These are phyloP conservation scores for Pelobates fuscus DNA, from an alignment of 2,113 vertebrate species.

Conservation along the genomic window DNA sequence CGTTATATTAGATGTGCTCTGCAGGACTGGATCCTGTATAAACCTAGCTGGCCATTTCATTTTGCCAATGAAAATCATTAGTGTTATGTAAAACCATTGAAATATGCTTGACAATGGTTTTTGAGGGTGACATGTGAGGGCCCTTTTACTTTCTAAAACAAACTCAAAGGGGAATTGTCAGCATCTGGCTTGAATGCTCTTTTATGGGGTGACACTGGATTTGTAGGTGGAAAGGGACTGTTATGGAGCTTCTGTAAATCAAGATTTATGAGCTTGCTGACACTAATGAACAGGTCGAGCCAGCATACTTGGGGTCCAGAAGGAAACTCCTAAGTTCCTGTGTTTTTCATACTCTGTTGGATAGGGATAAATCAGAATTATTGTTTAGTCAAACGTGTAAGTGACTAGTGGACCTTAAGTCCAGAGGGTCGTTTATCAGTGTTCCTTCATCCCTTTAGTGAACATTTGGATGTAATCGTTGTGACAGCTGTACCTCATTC, in stretches of 20 bases:
- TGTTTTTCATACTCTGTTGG: conserved; percentile 64
- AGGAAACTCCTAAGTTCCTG: conserved; percentile 58
- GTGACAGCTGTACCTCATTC: conserved; percentile 25
- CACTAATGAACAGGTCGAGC: conserved; percentile 60
- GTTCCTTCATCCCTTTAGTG: conserved; percentile 10
- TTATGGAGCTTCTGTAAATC: conserved; percentile 67
- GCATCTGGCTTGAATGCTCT: conserved; percentile 55
- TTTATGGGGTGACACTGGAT: conserved; percentile 67
- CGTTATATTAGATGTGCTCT: conserved; percentile 11
- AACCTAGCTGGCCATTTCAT: conserved; percentile 13
- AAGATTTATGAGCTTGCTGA: conserved; percentile 65
- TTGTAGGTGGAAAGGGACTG: conserved; percentile 68
- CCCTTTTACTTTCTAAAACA: conserved; percentile 23
- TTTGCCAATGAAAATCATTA: conserved; percentile 28
- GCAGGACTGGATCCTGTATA: conserved; percentile 12
- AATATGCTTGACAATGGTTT: conserved; percentile 12
- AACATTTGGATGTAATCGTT: conserved; percentile 34
- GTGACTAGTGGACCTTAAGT: conserved; percentile 47
- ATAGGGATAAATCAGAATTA: conserved; percentile 66
- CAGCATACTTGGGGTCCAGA: conserved; percentile 49
- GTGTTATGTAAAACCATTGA: neutral
- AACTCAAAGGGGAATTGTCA: conserved; percentile 16
- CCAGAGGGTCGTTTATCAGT: conserved; percentile 38
- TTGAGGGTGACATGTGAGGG: conserved; percentile 18
- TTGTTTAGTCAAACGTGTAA: conserved; percentile 37